Evolutionary conservation across 1,140 invertebrate species (phyloP).

Genomic region (Aphelenchoides fujianensis): DNA sequence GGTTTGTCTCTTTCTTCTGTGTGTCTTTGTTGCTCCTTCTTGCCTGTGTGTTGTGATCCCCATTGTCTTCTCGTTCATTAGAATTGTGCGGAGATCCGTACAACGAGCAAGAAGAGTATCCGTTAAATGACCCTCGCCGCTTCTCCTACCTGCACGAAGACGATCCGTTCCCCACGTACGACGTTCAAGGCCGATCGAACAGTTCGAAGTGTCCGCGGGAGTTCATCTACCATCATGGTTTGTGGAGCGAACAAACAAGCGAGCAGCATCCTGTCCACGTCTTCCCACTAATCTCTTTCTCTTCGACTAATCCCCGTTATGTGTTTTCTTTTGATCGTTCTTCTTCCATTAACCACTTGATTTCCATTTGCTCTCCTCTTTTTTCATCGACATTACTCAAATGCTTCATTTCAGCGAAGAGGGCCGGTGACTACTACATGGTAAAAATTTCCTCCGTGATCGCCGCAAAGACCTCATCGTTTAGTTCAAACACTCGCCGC

Average conservation of each 20-base stretch:
- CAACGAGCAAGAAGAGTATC: neutral
- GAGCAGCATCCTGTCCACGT: too few species aligned
- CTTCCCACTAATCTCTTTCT: conserved; percentile 7
- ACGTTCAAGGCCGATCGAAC: conserved; percentile 18
- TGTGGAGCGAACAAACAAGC: conserved; percentile 19
- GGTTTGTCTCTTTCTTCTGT: too few species aligned
- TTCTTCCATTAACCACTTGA: neutral
- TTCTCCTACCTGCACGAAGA: conserved; percentile 47
- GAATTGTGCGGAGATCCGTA: neutral
- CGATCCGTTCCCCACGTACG: conserved; percentile 53
- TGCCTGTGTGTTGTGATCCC: conserved; percentile 19
- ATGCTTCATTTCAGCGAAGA: conserved; percentile 54
- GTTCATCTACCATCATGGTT: conserved; percentile 28
- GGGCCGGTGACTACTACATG: conserved; percentile 62
- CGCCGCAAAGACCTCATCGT: too few species aligned
- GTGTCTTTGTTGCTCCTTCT: conserved; percentile 21
- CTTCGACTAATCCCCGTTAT: conserved; percentile 7
- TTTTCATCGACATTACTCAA: neutral
- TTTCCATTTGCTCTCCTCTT: conserved; percentile 25
- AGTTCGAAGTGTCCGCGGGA: conserved; percentile 11
- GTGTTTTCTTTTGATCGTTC: neutral
- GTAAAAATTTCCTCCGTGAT: too few species aligned
- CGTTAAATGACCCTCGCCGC: conserved; percentile 1
- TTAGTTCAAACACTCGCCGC: conserved; percentile 61
- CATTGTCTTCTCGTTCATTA: conserved; percentile 11